Evolutionary conservation across 2,113 vertebrate genomes (phyloP).

Genomic region (Smithornis capensis): DNA sequence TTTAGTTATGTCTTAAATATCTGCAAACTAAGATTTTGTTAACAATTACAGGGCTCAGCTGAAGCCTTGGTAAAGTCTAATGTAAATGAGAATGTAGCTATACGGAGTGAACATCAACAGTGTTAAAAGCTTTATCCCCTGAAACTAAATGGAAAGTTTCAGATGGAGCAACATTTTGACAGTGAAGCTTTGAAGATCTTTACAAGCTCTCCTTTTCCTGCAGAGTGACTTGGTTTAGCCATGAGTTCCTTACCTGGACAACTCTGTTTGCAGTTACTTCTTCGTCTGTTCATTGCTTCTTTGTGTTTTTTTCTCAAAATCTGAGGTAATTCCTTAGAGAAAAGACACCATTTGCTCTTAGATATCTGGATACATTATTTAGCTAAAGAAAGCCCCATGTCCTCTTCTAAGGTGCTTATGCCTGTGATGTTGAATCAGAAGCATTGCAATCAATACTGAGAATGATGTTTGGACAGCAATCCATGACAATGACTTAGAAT

Average conservation of each 20-base stretch:
- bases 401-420: neutral
- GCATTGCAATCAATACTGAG: neutral
- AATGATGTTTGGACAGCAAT: neutral
- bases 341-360: neutral
- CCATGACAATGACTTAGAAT: neutral
- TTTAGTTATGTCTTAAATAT: neutral
- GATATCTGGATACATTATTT: rapidly evolving
- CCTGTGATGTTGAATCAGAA: neutral
- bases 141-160: neutral
- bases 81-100: neutral
- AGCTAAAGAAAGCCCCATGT: neutral
- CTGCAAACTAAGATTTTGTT: too few species aligned
- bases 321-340: neutral
- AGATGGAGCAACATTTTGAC: neutral
- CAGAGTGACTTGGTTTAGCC: neutral
- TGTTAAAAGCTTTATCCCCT: neutral
- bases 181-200: neutral
- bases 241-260: neutral
- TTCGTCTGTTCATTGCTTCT: neutral
- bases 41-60: neutral
- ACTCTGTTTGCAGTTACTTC: neutral
- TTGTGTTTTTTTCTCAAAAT: neutral
- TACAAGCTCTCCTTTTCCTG: neutral
- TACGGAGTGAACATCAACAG: neutral
- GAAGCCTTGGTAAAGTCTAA: neutral